Evolutionary conservation across 2,888 invertebrate species (phyloP).

Genomic region (Agrochola litura): DNA sequence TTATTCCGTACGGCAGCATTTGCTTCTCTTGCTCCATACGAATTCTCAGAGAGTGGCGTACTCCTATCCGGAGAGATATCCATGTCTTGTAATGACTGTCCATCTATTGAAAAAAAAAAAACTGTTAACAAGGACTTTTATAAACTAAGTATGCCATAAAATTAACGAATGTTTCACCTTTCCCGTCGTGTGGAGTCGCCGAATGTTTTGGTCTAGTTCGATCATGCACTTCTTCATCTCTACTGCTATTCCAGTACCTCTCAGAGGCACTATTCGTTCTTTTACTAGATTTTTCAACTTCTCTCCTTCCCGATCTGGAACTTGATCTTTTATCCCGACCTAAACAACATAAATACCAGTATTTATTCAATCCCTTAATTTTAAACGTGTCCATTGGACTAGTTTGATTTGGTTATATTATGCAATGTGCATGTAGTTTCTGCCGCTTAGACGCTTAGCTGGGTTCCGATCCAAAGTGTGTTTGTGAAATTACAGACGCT

Average conservation of each 20-base stretch:
- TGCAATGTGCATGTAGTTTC: not conserved
- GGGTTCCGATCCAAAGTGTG: not conserved
- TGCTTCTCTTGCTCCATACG: conserved; percentile 89
- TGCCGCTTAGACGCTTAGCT: not conserved
- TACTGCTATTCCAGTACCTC: conserved; percentile 83
- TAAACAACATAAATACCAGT: conserved; percentile 49
- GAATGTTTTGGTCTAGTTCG: conserved; percentile 83
- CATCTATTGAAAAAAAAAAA: conserved; percentile 74
- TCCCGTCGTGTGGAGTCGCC: conserved; percentile 79
- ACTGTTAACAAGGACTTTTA: conserved; percentile 22
- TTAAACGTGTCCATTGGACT: not conserved
- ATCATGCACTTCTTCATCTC: conserved; percentile 83
- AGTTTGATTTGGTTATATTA: not conserved
- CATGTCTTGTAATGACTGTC: conserved; percentile 95
- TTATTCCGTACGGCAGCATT: conserved; percentile 78
- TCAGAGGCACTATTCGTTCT: conserved; percentile 83
- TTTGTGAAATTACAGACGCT: not conserved
- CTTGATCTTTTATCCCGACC: conserved; percentile 87
- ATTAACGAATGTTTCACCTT: conserved; percentile 71
- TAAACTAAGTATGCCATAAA: conserved; percentile 7
- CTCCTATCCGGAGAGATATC: conserved; percentile 98
- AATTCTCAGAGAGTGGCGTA: conserved; percentile 96
- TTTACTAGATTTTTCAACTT: conserved; percentile 83
- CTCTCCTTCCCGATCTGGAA: conserved; percentile 84
- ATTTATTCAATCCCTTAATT: not conserved